A percentile compares a stretch with the other conserved stretches of the same genome.
These are phyloP conservation scores for Drosophila flavopinicola DNA, from an alignment of 2,888 invertebrate species.

Conservation along the genomic window DNA sequence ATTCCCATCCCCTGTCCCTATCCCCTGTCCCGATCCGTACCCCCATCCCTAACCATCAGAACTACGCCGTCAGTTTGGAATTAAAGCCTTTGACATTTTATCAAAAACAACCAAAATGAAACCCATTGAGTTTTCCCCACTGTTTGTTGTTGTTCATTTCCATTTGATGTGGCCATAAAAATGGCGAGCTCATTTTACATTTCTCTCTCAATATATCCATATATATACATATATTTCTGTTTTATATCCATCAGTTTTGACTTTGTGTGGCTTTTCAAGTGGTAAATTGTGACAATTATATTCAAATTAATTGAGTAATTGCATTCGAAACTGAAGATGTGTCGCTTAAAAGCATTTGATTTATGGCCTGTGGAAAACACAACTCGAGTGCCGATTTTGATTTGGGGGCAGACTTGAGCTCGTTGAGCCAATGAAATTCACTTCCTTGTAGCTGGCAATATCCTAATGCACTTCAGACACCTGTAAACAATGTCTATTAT, in stretches of 20 bases:
- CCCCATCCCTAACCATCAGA: not conserved
- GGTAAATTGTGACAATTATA: conserved; percentile 82
- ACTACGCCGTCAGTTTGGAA: conserved; percentile 50
- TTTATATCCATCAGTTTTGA: conserved; percentile 58
- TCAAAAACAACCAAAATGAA: conserved; percentile 49
- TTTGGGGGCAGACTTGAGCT: not conserved
- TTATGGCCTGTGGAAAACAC: conserved; percentile 68
- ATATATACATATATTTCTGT: conserved; percentile 40
- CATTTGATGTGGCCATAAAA: conserved; percentile 77
- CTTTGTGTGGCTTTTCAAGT: conserved; percentile 74
- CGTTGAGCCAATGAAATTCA: not conserved
- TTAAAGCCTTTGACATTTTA: conserved; percentile 77
- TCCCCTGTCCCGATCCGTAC: too few species aligned
- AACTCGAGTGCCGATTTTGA: conserved; percentile 36
- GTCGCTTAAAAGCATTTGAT: conserved; percentile 64
- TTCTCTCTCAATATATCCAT: conserved; percentile 9
- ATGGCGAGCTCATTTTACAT: conserved; percentile 69
- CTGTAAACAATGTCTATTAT: conserved; percentile 37
- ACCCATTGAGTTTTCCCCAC: conserved; percentile 52
- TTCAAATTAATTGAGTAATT: conserved; percentile 81
- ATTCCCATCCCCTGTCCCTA: not conserved
- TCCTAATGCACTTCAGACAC: conserved; percentile 44
- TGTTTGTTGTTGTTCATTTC: conserved; percentile 47
- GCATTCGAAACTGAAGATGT: conserved; percentile 50
- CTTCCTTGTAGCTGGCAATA: conserved; percentile 25